A percentile compares a stretch with the other conserved stretches of the same genome.
phyloP scores from a whole-genome alignment of 2,797 vertebrate species.

The Anableps anableps region DNA sequence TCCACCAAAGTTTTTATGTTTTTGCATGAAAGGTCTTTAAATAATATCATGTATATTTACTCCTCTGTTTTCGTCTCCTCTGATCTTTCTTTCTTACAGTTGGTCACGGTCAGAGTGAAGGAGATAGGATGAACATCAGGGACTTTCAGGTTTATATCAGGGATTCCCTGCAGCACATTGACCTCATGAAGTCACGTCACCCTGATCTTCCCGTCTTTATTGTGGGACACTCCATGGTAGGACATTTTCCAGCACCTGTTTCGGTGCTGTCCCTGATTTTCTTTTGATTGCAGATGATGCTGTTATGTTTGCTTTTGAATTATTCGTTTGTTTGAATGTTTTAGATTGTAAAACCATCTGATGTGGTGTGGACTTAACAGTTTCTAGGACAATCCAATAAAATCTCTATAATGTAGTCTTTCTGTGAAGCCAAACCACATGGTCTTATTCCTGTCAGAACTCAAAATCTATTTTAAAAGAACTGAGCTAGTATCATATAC shows the following conservation, averaged over 20 bases:
- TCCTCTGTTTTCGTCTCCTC: background rate
- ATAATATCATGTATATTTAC: background rate
- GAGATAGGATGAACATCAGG: constrained; percentile 91
- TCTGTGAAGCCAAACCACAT: background rate
- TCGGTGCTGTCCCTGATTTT: background rate
- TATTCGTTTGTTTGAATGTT: background rate
- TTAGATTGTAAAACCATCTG: background rate
- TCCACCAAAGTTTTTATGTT: background rate
- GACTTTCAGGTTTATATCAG: constrained; percentile 93
- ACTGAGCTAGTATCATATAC: background rate
- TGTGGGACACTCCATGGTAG: constrained; percentile 97
- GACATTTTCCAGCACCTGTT: constrained; percentile 28
- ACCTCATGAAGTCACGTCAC: constrained; percentile 86
- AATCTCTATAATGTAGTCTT: constrained; percentile 1
- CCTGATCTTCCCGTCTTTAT: constrained; percentile 89
- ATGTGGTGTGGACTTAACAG: background rate
- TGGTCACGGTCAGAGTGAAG: constrained; percentile 96
- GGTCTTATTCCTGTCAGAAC: background rate
- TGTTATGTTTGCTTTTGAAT: background rate
- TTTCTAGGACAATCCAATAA: background rate
- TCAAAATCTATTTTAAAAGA: background rate
- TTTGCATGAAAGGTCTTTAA: background rate
- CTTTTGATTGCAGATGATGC: background rate
- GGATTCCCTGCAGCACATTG: constrained; percentile 92
- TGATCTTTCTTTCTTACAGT: constrained; percentile 74